Base-by-base conservation (phyloP, 2,113 vertebrate species). In the Upupa epops region DNA sequence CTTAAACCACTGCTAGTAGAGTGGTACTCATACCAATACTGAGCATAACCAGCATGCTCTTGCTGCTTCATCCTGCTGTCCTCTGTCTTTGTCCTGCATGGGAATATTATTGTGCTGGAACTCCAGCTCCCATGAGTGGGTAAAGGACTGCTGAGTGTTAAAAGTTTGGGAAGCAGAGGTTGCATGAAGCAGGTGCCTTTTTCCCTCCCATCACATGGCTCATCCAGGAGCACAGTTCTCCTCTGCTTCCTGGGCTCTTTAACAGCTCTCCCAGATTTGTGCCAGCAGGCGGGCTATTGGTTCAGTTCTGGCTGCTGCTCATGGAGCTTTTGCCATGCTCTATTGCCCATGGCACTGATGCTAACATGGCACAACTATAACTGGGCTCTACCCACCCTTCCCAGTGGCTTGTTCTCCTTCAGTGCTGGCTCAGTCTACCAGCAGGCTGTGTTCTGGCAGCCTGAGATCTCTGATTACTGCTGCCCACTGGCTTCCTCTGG, bases 261-360 rank as follows among this genome's bases (percentile, higher is more conserved):
- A 63, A 92, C 83, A 84, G 80, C 52, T 81, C 65, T 81, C 37
- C 25, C 75, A 76, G 31, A 31, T 66, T 48, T 17, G 64, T 95
- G 92, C 91, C 93, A 96, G 72, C 48, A 14, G 82, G 46, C 21
- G 8, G 78, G 61, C 59, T 91, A 56, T 79, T 86, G 59, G 36
- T 87, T 74, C 17, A 25, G 74, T 22, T 13, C 72, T 13, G 31
- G 71, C 80, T 63, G 11, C 89, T 83, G 26, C 58, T 93, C 2
- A 8, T 32, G 9, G 55, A 84, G 51, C 64, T 83, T 90, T 87
- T 0, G 1, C 79, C 84, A 56, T 92, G 89, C 88, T 77, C 52
- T 83, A 5, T 70, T 81, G 65, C 93, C 83, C 8, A 1, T 90
- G 87, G 90, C 77, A 78, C 64, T 0, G 2, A 58, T 68, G 76